phyloP scores from a whole-genome alignment of 92 coral and sea anemone species.

The Porites evermanni region DNA sequence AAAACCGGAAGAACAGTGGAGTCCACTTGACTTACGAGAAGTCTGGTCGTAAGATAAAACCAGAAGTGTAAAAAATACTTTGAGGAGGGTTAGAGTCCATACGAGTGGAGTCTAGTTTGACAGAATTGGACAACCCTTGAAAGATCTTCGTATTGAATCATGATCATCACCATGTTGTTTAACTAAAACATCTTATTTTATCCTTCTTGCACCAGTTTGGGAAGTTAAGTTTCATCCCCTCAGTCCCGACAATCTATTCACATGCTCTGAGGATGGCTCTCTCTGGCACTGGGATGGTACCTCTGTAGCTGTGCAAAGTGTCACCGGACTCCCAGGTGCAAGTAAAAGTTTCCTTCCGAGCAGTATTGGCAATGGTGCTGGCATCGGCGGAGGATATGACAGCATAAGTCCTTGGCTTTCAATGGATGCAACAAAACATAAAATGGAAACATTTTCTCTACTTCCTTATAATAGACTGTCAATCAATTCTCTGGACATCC shows the following conservation, averaged over 20 bases:
- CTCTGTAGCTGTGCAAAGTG: constrained; percentile 72
- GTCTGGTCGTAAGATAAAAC: too few species aligned
- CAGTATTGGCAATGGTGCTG: constrained; percentile 59
- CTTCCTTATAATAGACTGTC: constrained; percentile 94
- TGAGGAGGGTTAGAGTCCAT: too few species aligned
- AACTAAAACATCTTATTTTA: not conserved
- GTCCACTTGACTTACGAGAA: too few species aligned
- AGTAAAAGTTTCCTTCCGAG: constrained; percentile 52
- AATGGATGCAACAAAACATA: constrained; percentile 97
- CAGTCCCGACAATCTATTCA: constrained; percentile 94
- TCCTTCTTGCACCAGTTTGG: constrained; percentile 74
- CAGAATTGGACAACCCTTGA: too few species aligned
- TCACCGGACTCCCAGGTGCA: constrained; percentile 49
- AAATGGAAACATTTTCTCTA: constrained; percentile 93
- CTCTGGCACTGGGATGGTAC: constrained; percentile 99
- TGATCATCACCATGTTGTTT: too few species aligned
- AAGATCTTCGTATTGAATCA: too few species aligned
- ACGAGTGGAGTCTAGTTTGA: too few species aligned
- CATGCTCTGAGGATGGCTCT: constrained; percentile 98
- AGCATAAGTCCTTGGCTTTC: constrained; percentile 93
- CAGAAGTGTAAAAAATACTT: too few species aligned
- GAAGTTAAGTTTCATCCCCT: constrained; percentile 93
- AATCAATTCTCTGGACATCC: constrained; percentile 92
- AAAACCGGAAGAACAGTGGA: too few species aligned
- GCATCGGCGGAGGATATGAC: constrained; percentile 60